Percentiles rank a stretch among this genome's conserved stretches.
phyloP scores from a whole-genome alignment of 2,797 vertebrate genomes.

The Helostoma temminkii region DNA sequence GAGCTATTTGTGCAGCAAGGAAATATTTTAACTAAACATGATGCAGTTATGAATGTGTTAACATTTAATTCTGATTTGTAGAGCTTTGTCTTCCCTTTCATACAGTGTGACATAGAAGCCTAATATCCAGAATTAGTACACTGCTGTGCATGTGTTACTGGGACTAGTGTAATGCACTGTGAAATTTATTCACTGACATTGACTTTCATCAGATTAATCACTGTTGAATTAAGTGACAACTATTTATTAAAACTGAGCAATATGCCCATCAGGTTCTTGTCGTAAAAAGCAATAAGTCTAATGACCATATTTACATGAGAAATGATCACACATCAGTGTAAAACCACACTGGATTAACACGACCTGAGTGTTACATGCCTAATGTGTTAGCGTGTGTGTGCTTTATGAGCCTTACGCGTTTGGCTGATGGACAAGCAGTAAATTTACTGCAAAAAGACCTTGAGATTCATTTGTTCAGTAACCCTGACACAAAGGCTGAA shows the following conservation, averaged over 20 bases:
- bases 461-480: background rate
- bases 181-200: slow-evolving; percentile 23
- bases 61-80: background rate
- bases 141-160: background rate
- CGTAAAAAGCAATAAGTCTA: slow-evolving; percentile 37
- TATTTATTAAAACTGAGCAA: slow-evolving; percentile 24
- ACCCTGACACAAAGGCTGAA: background rate
- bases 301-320: slow-evolving; percentile 39
- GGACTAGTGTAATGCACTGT: background rate
- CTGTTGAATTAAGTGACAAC: slow-evolving; percentile 34
- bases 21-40: background rate
- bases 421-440: background rate
- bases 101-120: background rate
- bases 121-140: background rate
- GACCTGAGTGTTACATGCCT: slow-evolving; percentile 13
- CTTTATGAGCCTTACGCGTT: slow-evolving; percentile 7
- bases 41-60: background rate
- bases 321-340: slow-evolving; percentile 27
- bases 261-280: slow-evolving; percentile 34
- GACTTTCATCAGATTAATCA: slow-evolving; percentile 35
- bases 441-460: slow-evolving; percentile 21
- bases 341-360: slow-evolving; percentile 59
- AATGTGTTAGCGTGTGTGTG: background rate
- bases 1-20: background rate
- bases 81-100: background rate